A percentile compares a stretch with the other conserved stretches of the same genome.
Conservation (phyloP, 2,797 vertebrate species). For the Cynodonichthys magdalenae region DNA sequence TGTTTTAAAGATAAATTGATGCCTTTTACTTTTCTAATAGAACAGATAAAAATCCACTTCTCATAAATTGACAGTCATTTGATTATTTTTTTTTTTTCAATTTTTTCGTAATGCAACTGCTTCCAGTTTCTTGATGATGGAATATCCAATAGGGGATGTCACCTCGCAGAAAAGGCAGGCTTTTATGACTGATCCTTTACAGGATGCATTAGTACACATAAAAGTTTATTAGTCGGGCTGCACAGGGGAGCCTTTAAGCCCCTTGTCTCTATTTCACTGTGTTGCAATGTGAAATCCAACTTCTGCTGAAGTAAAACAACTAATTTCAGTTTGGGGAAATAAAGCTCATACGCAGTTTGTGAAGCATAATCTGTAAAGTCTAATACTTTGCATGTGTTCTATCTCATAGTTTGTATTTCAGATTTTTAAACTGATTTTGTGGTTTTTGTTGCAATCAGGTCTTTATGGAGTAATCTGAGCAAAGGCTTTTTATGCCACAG, state of each 20-base stretch:
- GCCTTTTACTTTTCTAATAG: conserved; percentile 4
- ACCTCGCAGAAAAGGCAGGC: conserved; percentile 56
- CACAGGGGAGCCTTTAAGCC: conserved; percentile 50
- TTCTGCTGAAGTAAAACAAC: conserved; percentile 25
- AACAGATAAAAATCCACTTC: conserved; percentile 19
- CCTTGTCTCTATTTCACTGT: conserved; percentile 42
- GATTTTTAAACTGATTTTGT: conserved; percentile 16
- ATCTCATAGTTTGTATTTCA: conserved; percentile 11
- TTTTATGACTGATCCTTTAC: conserved; percentile 70
- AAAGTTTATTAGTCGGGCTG: conserved; percentile 72
- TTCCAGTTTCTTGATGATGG: conserved; percentile 42
- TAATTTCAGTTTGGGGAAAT: conserved; percentile 19
- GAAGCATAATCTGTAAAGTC: conserved; percentile 4
- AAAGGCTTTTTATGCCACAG: conserved; percentile 34
- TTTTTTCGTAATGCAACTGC: conserved; percentile 18
- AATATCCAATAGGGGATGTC: conserved; percentile 52
- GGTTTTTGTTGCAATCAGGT: conserved; percentile 29
- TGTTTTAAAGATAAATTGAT: neutral
- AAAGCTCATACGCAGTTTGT: conserved; percentile 20
- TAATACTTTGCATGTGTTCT: conserved; percentile 1
- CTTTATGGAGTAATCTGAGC: conserved; percentile 9
- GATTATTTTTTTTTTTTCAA: neutral
- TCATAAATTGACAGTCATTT: neutral
- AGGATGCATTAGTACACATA: conserved; percentile 76
- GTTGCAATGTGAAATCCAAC: conserved; percentile 29